Conservation (phyloP, 2,797 vertebrate species). For the Spinus pinus region DNA sequence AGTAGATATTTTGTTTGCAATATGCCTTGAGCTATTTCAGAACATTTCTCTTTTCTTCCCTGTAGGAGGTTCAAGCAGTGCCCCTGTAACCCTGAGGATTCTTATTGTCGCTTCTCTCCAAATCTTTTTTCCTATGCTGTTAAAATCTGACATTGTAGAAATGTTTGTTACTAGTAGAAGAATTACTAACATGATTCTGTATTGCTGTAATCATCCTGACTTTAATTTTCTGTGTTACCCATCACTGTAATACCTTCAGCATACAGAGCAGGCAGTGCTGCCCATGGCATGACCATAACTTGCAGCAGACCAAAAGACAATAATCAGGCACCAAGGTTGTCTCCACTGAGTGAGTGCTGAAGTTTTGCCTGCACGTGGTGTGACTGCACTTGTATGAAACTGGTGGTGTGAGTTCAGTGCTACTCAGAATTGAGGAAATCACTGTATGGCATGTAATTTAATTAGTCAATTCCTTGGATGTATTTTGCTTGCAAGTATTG, state of each 20-base stretch:
- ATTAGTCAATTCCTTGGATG: background rate
- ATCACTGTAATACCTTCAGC: background rate
- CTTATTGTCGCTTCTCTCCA: rapidly evolving
- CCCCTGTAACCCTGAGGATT: background rate
- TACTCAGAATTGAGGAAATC: background rate
- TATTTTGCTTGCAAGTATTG: background rate
- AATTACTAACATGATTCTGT: background rate
- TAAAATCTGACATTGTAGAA: background rate
- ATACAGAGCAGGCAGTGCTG: background rate
- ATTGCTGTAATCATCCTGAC: background rate
- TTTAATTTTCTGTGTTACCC: background rate
- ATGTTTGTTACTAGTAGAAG: background rate
- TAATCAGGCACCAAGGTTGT: background rate
- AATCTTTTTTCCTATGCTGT: background rate
- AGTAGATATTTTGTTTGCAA: background rate
- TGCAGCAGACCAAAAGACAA: background rate
- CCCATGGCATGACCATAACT: background rate
- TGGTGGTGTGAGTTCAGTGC: background rate
- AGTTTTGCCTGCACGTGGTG: background rate
- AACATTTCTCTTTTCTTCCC: background rate
- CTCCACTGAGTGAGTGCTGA: background rate
- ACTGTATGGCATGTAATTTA: background rate
- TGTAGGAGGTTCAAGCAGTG: background rate
- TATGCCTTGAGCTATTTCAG: background rate
- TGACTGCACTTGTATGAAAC: background rate